phyloP scores from a whole-genome alignment of 1,140 invertebrate species.

The Platyscapa corneri region DNA sequence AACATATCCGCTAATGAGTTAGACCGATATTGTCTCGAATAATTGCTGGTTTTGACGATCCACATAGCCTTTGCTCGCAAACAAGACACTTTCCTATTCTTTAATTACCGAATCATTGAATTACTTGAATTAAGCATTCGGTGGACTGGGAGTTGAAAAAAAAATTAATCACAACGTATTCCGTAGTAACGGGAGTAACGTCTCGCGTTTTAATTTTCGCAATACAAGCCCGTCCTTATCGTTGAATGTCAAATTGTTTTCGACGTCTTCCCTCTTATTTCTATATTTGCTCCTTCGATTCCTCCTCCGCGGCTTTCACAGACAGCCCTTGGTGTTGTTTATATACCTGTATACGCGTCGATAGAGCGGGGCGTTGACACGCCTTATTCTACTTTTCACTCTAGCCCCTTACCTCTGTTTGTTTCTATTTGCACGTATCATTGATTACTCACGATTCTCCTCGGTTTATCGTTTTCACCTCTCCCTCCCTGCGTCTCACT shows the following conservation, averaged over 20 bases:
- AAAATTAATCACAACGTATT: background rate
- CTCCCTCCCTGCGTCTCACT: background rate
- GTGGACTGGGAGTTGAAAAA: too few relatives aligned
- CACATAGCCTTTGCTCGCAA: too few relatives aligned
- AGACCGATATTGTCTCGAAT: too few relatives aligned
- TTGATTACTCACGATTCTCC: slow-evolving; percentile 46
- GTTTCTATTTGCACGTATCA: slow-evolving; percentile 50
- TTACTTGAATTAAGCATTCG: too few relatives aligned
- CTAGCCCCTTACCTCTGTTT: slow-evolving; percentile 26
- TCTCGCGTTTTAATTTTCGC: background rate
- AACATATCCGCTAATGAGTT: too few relatives aligned
- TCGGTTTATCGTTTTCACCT: slow-evolving; percentile 38
- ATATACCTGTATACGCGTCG: background rate
- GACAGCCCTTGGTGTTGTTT: background rate
- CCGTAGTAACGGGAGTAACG: background rate
- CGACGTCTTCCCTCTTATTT: background rate
- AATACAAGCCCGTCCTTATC: background rate
- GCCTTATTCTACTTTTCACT: slow-evolving; percentile 1
- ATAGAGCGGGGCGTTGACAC: background rate
- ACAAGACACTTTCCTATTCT: too few relatives aligned
- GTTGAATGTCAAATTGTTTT: background rate
- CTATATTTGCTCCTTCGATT: background rate
- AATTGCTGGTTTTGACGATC: too few relatives aligned
- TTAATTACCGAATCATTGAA: too few relatives aligned
- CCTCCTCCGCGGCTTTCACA: too few relatives aligned